Percentiles rank a stretch among this genome's conserved stretches.
Conservation (phyloP, 1,140 invertebrate species). For the Zaprionus capensis region DNA sequence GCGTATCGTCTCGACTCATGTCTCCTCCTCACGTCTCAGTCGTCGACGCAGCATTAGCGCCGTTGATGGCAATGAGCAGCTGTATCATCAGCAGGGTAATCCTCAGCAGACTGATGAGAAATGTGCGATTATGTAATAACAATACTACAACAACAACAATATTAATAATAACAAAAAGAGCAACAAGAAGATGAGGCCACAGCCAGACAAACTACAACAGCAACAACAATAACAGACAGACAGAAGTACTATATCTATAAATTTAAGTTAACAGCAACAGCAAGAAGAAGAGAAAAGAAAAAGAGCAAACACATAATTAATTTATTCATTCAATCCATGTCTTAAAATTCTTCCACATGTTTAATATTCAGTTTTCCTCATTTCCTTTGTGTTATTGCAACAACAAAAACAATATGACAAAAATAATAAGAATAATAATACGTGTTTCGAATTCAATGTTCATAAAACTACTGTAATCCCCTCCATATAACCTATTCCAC, state of each 20-base stretch:
- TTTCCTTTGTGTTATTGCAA: constrained; percentile 21
- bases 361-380: constrained; percentile 27
- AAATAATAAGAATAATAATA: constrained; percentile 37
- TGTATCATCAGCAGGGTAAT: constrained; percentile 89
- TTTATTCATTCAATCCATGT: constrained; percentile 32
- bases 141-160: constrained; percentile 11
- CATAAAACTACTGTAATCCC: background rate
- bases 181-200: constrained; percentile 33
- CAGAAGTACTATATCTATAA: constrained; percentile 26
- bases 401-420: constrained; percentile 25
- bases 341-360: constrained; percentile 36
- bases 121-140: constrained; percentile 87
- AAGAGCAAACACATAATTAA: background rate
- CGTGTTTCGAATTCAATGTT: constrained; percentile 36
- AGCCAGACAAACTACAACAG: constrained; percentile 41
- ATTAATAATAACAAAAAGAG: constrained; percentile 27
- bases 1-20: constrained; percentile 87
- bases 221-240: constrained; percentile 20
- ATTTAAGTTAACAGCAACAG: constrained; percentile 32
- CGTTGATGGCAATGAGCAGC: constrained; percentile 87
- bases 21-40: constrained; percentile 88
- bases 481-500: background rate
- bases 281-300: background rate
- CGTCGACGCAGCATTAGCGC: constrained; percentile 74
- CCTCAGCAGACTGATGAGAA: constrained; percentile 85